Evolutionary conservation across 2,888 invertebrate genomes (phyloP).

Genomic region (Microplitis manilae): DNA sequence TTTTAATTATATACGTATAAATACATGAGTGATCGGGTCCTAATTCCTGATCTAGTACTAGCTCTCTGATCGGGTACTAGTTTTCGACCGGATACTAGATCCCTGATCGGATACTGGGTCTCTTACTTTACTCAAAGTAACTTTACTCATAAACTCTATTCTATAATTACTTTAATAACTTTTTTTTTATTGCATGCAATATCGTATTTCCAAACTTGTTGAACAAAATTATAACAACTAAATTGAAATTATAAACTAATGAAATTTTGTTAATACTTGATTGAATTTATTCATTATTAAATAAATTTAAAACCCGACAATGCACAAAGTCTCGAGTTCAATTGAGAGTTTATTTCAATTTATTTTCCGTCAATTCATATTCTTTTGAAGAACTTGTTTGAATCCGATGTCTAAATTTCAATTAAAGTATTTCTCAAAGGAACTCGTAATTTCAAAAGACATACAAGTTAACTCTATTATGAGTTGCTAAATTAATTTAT

Average conservation of each 20-base stretch:
- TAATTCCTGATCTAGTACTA: too few relatives aligned
- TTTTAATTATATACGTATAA: too few relatives aligned
- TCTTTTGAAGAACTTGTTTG: not conserved
- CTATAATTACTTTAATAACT: not conserved
- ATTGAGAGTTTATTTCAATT: not conserved
- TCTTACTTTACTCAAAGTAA: too few relatives aligned
- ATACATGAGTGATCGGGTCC: too few relatives aligned
- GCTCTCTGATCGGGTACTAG: too few relatives aligned
- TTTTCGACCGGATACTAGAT: too few relatives aligned
- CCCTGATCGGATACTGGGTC: too few relatives aligned
- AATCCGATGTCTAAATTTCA: not conserved
- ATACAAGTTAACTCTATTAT: not conserved
- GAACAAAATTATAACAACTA: not conserved
- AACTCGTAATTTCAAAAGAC: not conserved
- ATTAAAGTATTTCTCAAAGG: not conserved
- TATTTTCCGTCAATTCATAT: not conserved
- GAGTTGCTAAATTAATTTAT: slow-evolving; percentile 4
- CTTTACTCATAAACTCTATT: too few relatives aligned
- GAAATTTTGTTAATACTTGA: not conserved
- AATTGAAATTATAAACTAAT: not conserved
- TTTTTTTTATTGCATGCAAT: not conserved
- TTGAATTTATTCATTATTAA: not conserved
- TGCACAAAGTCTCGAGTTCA: not conserved
- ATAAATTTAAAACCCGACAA: not conserved
- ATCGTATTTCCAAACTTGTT: too few relatives aligned